Percentiles rank a stretch among this genome's conserved stretches.
Evolutionary conservation across 2,797 vertebrate genomes (phyloP).

Genomic region (Echiichthys vipera): DNA sequence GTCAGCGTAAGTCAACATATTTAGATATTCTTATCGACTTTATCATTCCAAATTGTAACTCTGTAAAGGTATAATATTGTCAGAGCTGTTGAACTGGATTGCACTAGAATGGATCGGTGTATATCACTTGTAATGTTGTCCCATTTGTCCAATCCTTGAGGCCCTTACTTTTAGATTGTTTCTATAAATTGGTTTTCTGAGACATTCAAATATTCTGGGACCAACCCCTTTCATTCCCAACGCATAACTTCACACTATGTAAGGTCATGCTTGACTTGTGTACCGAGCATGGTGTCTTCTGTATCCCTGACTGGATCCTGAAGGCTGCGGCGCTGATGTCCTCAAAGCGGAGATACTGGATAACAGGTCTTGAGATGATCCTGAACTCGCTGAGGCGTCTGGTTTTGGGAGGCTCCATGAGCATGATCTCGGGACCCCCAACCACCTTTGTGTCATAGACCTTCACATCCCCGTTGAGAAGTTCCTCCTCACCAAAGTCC

Average conservation of each 20-base stretch:
- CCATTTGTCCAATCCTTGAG: not conserved
- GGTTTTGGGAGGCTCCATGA: constrained; percentile 81
- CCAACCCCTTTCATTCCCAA: too few relatives aligned
- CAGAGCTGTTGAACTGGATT: too few relatives aligned
- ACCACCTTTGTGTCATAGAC: constrained; percentile 81
- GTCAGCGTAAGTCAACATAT: not conserved
- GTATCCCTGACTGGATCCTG: constrained; percentile 88
- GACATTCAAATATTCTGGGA: not conserved
- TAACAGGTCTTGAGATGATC: constrained; percentile 59
- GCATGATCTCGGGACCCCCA: constrained; percentile 73
- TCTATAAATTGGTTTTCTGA: too few relatives aligned
- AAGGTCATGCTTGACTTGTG: too few relatives aligned
- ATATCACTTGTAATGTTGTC: not conserved
- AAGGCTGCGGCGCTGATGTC: constrained; percentile 92
- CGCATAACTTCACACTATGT: not conserved
- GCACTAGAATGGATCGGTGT: too few relatives aligned
- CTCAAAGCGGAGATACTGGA: constrained; percentile 88
- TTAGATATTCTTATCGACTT: too few relatives aligned
- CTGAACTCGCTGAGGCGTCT: constrained; percentile 71
- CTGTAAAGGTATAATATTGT: too few relatives aligned
- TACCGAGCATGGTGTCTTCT: constrained; percentile 94
- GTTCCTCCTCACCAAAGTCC: constrained; percentile 92
- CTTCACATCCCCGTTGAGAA: constrained; percentile 86
- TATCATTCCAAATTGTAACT: too few relatives aligned
- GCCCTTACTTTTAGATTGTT: not conserved